These are phyloP conservation scores for Pristionchus japonicus DNA, from an alignment of 2,888 invertebrate genomes.

Conservation along the genomic window DNA sequence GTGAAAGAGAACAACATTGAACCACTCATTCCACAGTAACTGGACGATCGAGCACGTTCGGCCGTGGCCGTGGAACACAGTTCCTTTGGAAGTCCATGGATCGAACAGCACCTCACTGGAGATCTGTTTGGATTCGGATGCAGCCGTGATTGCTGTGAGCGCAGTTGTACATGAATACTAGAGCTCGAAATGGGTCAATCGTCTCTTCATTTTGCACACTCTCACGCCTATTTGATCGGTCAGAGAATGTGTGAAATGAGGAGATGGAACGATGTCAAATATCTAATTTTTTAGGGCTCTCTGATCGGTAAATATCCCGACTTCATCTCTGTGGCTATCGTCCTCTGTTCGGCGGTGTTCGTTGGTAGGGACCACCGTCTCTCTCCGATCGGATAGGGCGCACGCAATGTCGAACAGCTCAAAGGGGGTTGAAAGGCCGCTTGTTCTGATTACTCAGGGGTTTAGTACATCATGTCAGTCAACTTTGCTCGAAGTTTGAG, in stretches of 20 bases:
- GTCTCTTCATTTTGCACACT: background rate
- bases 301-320: conserved; percentile 41
- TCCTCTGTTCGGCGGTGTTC: background rate
- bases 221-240: background rate
- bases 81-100: background rate
- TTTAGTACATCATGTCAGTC: too few species aligned
- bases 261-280: background rate
- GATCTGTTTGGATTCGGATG: background rate
- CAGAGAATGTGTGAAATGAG: too few species aligned
- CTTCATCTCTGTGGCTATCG: conserved; percentile 14
- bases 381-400: too few species aligned
- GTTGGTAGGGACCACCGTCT: conserved; percentile 24
- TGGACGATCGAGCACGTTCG: background rate
- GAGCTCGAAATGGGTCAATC: background rate
- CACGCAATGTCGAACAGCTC: too few species aligned
- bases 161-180: background rate
- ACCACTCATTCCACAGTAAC: too few species aligned
- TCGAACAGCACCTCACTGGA: background rate
- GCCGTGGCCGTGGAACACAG: conserved; percentile 32
- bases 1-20: too few species aligned
- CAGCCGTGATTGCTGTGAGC: background rate
- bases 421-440: too few species aligned
- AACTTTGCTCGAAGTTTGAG: too few species aligned
- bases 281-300: background rate
- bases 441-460: too few species aligned